phyloP scores from a whole-genome alignment of 2,113 vertebrate genomes.

The Corynorhinus townsendii region DNA sequence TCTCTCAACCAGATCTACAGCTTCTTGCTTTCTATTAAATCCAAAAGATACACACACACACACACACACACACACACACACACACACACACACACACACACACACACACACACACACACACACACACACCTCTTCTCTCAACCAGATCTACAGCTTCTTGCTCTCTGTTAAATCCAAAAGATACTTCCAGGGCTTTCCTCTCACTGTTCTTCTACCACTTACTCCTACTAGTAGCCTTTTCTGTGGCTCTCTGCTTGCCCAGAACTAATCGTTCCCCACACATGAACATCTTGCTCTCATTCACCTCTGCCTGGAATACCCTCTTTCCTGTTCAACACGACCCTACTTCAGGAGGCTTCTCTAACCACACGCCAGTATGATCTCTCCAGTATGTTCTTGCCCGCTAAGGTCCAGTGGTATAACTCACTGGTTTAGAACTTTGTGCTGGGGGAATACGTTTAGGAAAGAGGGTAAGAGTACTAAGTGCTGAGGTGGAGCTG shows the following conservation, averaged over 20 bases:
- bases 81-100: neutral
- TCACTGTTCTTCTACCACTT: neutral
- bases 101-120: neutral
- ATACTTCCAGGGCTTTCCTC: neutral
- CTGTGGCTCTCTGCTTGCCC: neutral
- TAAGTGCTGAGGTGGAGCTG: neutral
- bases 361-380: neutral
- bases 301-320: neutral
- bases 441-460: neutral
- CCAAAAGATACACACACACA: neutral
- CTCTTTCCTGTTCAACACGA: neutral
- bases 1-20: neutral
- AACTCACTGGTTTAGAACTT: neutral
- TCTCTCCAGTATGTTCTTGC: neutral
- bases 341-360: neutral
- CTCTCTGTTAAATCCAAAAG: neutral
- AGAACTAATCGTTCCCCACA: neutral
- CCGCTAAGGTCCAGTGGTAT: neutral
- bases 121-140: neutral
- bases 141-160: neutral
- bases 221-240: neutral
- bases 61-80: slow-evolving; percentile 24
- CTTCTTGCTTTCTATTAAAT: neutral
- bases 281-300: neutral
- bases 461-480: too few relatives aligned